Evolutionary conservation across 2,797 vertebrate species (phyloP).

Genomic region (Girardinus metallicus): DNA sequence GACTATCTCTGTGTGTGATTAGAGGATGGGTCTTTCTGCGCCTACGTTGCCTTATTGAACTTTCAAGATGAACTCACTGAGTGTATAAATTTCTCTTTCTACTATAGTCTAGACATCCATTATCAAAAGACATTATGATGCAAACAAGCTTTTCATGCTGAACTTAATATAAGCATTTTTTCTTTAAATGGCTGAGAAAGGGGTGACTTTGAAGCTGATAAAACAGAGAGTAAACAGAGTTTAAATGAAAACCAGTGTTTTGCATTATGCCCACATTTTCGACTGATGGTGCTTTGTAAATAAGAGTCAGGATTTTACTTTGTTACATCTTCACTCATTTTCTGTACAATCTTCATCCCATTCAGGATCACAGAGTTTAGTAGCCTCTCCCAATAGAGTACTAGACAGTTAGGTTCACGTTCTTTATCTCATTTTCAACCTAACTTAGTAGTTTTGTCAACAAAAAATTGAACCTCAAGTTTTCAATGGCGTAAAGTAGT

Average conservation of each 20-base stretch:
- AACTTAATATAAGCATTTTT: not conserved
- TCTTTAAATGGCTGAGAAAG: not conserved
- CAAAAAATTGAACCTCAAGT: not conserved
- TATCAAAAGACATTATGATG: not conserved
- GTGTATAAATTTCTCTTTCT: not conserved
- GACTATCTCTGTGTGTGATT: slow-evolving; percentile 56
- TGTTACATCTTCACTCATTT: not conserved
- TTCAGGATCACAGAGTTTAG: not conserved
- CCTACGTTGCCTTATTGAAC: slow-evolving; percentile 54
- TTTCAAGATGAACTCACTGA: slow-evolving; percentile 54
- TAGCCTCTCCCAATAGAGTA: not conserved
- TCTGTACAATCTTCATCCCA: not conserved
- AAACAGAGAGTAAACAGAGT: not conserved
- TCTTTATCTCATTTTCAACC: not conserved
- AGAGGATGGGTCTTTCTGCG: slow-evolving; percentile 50
- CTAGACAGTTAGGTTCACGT: not conserved
- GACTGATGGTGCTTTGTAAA: not conserved
- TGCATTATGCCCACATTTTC: not conserved
- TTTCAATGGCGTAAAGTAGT: not conserved
- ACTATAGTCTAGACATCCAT: not conserved
- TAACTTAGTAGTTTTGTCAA: not conserved
- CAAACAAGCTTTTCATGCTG: not conserved
- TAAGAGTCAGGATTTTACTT: not conserved
- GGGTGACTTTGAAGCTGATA: not conserved
- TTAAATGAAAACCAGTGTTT: not conserved